Conservation (phyloP, 2,888 invertebrate species). For the Brachyptera putata region DNA sequence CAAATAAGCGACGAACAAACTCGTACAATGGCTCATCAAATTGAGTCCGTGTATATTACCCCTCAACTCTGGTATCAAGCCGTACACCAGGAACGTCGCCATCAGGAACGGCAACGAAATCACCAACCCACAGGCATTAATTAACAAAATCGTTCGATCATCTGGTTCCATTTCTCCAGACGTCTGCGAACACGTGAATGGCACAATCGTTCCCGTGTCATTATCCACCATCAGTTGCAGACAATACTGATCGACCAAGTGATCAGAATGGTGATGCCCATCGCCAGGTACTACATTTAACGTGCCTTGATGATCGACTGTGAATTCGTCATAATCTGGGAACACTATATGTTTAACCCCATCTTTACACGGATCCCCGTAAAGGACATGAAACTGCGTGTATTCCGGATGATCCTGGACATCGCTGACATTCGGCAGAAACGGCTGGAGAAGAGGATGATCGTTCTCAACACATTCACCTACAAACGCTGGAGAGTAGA, state of each 20-base stretch:
- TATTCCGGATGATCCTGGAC: background rate
- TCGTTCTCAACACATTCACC: background rate
- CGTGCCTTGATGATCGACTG: conserved; percentile 38
- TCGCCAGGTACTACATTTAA: conserved; percentile 27
- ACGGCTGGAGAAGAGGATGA: background rate
- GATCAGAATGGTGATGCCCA: too few species aligned
- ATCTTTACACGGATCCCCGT: conserved; percentile 33
- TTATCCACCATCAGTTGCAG: conserved; percentile 12
- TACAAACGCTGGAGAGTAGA: background rate
- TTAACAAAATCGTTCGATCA: too few species aligned
- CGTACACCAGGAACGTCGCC: conserved; percentile 41
- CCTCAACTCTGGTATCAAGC: conserved; percentile 40
- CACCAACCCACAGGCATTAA: too few species aligned
- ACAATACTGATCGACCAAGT: conserved; percentile 25
- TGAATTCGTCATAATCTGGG: conserved; percentile 37
- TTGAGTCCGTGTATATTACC: conserved; percentile 43
- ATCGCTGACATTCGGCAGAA: background rate
- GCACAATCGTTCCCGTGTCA: background rate
- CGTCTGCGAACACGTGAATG: conserved; percentile 18
- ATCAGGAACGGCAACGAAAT: conserved; percentile 42
- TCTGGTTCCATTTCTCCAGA: conserved; percentile 1
- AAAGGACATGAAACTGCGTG: background rate
- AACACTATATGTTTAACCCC: conserved; percentile 34
- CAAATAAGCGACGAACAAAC: conserved; percentile 39
- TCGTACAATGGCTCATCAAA: conserved; percentile 40